Conservation (phyloP, 1,140 invertebrate genomes). For the Drosophila rufa region DNA sequence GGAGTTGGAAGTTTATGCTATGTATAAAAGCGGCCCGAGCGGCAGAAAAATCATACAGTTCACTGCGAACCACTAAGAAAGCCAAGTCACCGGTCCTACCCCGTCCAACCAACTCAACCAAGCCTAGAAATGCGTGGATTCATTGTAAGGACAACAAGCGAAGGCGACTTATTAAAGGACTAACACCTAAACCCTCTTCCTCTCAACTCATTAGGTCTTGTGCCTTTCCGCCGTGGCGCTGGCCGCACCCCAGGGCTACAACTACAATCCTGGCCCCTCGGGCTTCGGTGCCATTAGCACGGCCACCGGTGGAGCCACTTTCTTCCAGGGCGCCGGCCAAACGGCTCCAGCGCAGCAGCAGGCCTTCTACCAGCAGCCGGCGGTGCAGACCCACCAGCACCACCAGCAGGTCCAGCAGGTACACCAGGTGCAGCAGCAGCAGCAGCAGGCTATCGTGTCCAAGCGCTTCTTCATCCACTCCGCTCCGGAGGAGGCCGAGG, state of each 20-base stretch:
- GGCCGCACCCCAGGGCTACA: slow-evolving; percentile 81
- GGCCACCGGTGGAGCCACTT: slow-evolving; percentile 47
- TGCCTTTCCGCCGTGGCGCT: slow-evolving; percentile 76
- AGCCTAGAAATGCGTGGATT: slow-evolving; percentile 84
- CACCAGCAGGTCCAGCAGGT: slow-evolving; percentile 50
- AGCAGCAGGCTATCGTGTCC: slow-evolving; percentile 86
- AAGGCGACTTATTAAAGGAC: slow-evolving; percentile 2
- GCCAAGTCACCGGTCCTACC: slow-evolving; percentile 35
- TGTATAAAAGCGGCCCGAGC: slow-evolving; percentile 71
- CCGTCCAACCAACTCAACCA: slow-evolving; percentile 65
- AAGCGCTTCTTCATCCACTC: slow-evolving; percentile 84
- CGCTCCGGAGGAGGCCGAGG: slow-evolving; percentile 79
- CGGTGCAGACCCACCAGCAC: slow-evolving; percentile 69
- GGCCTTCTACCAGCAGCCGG: slow-evolving; percentile 84
- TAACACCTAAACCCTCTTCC: slow-evolving; percentile 1
- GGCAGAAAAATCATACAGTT: slow-evolving; percentile 68
- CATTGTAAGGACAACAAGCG: slow-evolving; percentile 65
- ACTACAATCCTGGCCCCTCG: slow-evolving; percentile 74
- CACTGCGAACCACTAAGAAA: slow-evolving; percentile 65
- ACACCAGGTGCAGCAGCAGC: slow-evolving; percentile 55
- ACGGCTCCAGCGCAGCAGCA: slow-evolving; percentile 46
- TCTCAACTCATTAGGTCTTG: slow-evolving; percentile 56
- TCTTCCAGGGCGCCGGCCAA: slow-evolving; percentile 61
- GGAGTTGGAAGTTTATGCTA: slow-evolving; percentile 21
- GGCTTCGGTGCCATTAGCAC: slow-evolving; percentile 59